A percentile compares a stretch with the other conserved stretches of the same genome.
Evolutionary conservation across 1,140 invertebrate genomes (phyloP).

Genomic region (Gyrodactylus bullatarudis): DNA sequence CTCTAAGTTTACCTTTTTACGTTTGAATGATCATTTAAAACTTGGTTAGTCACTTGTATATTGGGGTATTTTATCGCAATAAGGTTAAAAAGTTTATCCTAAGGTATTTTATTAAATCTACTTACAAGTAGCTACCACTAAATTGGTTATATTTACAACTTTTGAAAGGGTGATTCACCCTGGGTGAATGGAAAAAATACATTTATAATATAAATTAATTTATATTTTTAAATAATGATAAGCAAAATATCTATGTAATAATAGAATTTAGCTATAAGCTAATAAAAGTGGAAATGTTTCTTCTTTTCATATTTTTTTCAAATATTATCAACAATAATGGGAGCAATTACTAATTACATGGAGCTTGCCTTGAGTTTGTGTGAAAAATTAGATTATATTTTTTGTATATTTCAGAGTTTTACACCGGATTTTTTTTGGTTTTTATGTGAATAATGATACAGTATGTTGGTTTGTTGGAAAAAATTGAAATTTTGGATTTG

Average conservation of each 20-base stretch:
- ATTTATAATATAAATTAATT: not conserved
- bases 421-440: not conserved
- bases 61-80: not conserved
- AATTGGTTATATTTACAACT: not conserved
- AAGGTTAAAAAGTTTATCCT: not conserved
- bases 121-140: not conserved
- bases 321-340: too few relatives aligned
- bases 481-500: too few relatives aligned
- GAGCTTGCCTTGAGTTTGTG: too few relatives aligned
- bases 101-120: not conserved
- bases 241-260: not conserved
- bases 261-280: not conserved
- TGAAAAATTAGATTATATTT: not conserved
- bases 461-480: not conserved
- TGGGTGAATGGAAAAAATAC: not conserved
- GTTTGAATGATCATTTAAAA: not conserved
- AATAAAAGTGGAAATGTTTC: not conserved
- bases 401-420: not conserved
- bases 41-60: not conserved
- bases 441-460: not conserved
- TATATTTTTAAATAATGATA: not conserved
- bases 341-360: too few relatives aligned
- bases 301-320: too few relatives aligned
- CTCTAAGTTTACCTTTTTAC: not conserved
- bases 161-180: not conserved